Percentiles rank a stretch among this genome's conserved stretches.
These are phyloP conservation scores for Chymomyza caudatula DNA, from an alignment of 2,888 invertebrate species.

Conservation along the genomic window DNA sequence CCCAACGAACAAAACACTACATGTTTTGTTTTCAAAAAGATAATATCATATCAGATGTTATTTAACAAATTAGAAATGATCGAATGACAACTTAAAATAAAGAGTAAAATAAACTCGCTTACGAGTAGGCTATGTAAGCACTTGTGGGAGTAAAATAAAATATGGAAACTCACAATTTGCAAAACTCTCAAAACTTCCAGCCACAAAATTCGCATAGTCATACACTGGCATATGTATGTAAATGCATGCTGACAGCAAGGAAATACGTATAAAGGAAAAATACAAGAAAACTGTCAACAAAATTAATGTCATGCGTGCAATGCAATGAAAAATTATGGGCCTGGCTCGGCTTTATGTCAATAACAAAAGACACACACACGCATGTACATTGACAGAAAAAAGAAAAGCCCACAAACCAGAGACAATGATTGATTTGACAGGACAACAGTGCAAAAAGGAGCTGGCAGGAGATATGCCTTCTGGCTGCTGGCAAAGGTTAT, in stretches of 20 bases:
- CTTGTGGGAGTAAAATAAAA: slow-evolving; percentile 2
- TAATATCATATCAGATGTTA: no score
- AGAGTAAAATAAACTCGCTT: slow-evolving; percentile 12
- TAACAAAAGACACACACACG: slow-evolving; percentile 55
- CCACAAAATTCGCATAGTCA: slow-evolving; percentile 28
- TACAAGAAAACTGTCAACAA: slow-evolving; percentile 76
- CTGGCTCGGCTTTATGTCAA: slow-evolving; percentile 71
- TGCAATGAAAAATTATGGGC: slow-evolving; percentile 76
- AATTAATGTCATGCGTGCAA: slow-evolving; percentile 76
- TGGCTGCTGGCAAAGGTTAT: slow-evolving; percentile 11
- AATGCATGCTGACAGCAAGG: slow-evolving; percentile 70
- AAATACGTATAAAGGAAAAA: slow-evolving; percentile 46
- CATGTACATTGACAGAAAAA: slow-evolving; percentile 19
- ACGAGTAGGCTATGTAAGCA: slow-evolving; percentile 1
- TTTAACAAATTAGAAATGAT: slow-evolving; percentile 35
- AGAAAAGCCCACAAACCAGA: slow-evolving; percentile 37
- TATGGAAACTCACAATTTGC: slow-evolving; percentile 15
- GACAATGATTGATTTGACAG: slow-evolving; percentile 77
- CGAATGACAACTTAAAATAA: slow-evolving; percentile 69
- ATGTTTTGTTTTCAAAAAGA: no score
- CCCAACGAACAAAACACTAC: no score
- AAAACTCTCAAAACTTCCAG: slow-evolving; percentile 15
- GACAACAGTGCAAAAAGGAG: slow-evolving; percentile 40
- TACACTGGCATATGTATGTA: slow-evolving; percentile 66
- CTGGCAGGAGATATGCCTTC: slow-evolving; percentile 10